Conservation (phyloP, 2,797 vertebrate species). For the Hozukius guyotensis region DNA sequence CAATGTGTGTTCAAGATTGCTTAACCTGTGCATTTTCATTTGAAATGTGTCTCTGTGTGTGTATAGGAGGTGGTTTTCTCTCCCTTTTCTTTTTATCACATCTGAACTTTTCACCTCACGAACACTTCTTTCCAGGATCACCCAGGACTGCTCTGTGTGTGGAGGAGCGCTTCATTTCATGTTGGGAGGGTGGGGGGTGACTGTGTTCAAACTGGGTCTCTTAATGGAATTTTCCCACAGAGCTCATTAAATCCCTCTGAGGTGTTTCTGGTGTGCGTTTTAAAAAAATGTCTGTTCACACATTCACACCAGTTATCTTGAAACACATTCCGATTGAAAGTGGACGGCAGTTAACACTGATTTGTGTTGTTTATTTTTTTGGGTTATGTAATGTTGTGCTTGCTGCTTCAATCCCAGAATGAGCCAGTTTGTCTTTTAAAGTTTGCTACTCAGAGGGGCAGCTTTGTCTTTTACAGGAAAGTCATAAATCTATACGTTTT, state of each 20-base stretch:
- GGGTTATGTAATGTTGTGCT: constrained; percentile 40
- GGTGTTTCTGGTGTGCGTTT: constrained; percentile 17
- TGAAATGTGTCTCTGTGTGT: constrained; percentile 29
- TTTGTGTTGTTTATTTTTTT: background rate
- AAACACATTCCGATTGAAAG: background rate
- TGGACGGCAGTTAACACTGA: background rate
- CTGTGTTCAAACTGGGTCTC: constrained; percentile 17
- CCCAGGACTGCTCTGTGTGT: constrained; percentile 9
- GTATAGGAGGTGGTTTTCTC: background rate
- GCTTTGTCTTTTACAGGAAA: constrained; percentile 64
- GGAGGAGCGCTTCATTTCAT: constrained; percentile 33
- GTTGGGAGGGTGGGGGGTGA: background rate
- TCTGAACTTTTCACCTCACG: constrained; percentile 40
- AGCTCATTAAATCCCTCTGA: constrained; percentile 21
- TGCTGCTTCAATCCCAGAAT: constrained; percentile 39
- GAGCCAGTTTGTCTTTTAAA: constrained; percentile 16
- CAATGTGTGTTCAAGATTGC: constrained; percentile 43
- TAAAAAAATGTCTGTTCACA: constrained; percentile 17
- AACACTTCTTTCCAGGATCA: constrained; percentile 61
- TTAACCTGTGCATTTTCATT: constrained; percentile 43
- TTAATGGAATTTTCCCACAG: constrained; percentile 26
- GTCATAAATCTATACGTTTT: constrained; percentile 64
- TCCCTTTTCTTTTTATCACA: background rate
- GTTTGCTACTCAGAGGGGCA: constrained; percentile 39
- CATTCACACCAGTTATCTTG: background rate